Evolutionary conservation across 2,888 invertebrate genomes (phyloP), one percentile per base, ranked within the genome.

Genomic region (Dicranocentrus wangi): DNA sequence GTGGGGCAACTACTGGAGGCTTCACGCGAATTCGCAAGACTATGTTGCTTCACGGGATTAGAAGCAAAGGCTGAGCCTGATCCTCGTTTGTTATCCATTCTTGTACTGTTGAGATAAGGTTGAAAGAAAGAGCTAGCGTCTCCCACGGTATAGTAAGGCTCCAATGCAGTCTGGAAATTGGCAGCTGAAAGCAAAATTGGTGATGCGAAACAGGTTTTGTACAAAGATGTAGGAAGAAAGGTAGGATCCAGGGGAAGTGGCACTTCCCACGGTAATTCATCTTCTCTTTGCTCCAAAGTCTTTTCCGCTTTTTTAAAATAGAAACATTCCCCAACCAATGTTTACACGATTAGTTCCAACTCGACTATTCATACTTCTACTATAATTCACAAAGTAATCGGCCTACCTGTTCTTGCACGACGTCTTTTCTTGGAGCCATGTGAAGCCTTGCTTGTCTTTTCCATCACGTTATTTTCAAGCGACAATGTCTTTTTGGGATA

Each of bases 221-320:
- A 77, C 23, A 78, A 15, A 15, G 70, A 63, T n/a, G 77, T 78
- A 8, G 77, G 70, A 32, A 78, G 23, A 70, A 78, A 78, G 1
- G 71, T 65, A 0, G 81, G 71, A 17, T 81, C 81, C 43, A 63
- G 28, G 23, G 81, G 39, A 17, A 39, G 15, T 17, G 77, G 82
- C 27, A 78, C 15, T 8, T 53, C 53, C 82, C 82, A 82, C 10
- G 82, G 82, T 19, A 82, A 51, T 61, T 71, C 82, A 58, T 82
- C 69, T 17, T 82, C 72, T 25, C 72, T 17, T 0, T 55, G 43
- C n/a, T 68, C 81, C 8, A 71, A 19, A 7, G 43, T 68, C 51
- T 76, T 81, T 51, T 70, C 81, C 51, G 32, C 53, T 65, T 42
- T 63, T 15, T 8, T 47, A 69, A n/a, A 51, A 17, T 15, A 69